These are phyloP conservation scores for Clarias macrocephalus DNA, from an alignment of 2,113 vertebrate species.

Conservation along the genomic window DNA sequence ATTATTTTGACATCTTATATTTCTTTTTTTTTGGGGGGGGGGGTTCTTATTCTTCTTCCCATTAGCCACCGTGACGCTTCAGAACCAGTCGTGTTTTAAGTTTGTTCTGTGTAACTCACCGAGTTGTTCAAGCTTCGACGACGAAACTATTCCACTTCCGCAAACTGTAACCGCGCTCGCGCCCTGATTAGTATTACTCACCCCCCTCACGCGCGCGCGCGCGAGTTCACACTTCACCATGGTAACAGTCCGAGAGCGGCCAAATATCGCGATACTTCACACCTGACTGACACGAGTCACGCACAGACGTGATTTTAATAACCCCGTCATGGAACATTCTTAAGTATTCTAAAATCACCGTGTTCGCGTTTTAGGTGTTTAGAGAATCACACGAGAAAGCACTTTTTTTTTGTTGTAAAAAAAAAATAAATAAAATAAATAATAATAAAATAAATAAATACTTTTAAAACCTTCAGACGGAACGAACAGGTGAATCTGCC, in stretches of 20 bases:
- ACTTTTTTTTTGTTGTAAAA: too few species aligned
- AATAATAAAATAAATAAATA: too few species aligned
- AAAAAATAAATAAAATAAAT: too few species aligned
- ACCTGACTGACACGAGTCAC: background rate
- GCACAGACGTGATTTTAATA: background rate
- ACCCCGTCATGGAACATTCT: too few species aligned
- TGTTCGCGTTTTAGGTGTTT: too few species aligned
- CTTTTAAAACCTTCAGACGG: too few species aligned
- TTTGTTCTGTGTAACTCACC: background rate
- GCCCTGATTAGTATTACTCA: background rate
- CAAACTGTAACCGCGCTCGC: background rate
- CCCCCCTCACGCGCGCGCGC: background rate
- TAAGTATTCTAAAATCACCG: too few species aligned
- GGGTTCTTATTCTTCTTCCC: too few species aligned
- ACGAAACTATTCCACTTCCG: constrained; percentile 23
- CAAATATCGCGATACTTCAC: background rate
- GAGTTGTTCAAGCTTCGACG: background rate
- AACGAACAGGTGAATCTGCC: too few species aligned
- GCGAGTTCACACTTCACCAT: background rate
- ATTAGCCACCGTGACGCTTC: background rate
- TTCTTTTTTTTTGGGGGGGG: background rate
- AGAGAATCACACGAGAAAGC: too few species aligned
- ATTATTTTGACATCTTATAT: background rate
- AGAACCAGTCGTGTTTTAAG: background rate
- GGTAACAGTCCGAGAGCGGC: background rate